A percentile compares a stretch with the other conserved stretches of the same genome.
Evolutionary conservation across 2,888 invertebrate genomes (phyloP).

Genomic region (Ptycholaimellus sp.): DNA sequence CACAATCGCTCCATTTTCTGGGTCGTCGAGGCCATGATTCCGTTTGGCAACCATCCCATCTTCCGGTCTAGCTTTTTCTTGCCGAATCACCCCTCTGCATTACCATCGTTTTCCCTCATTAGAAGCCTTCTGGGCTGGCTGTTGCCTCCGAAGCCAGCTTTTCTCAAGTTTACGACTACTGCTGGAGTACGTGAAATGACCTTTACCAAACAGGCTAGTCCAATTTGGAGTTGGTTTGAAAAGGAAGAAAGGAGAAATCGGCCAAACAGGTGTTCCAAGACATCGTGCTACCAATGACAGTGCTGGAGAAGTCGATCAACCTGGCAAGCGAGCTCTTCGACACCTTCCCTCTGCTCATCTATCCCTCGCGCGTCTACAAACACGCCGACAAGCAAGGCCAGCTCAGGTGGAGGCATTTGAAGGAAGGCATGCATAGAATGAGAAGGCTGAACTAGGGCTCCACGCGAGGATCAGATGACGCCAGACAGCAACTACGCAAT

Average conservation of each 20-base stretch:
- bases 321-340: constrained; percentile 39
- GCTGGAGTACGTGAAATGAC: constrained; percentile 43
- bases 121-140: constrained; percentile 42
- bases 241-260: background rate
- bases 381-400: constrained; percentile 31
- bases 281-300: constrained; percentile 42
- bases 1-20: constrained; percentile 44
- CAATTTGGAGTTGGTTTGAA: background rate
- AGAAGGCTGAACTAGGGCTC: constrained; percentile 22
- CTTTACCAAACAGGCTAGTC: constrained; percentile 38
- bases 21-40: constrained; percentile 47
- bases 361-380: constrained; percentile 43
- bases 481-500: constrained; percentile 41
- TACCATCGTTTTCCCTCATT: background rate
- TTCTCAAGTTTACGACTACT: constrained; percentile 47
- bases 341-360: constrained; percentile 43
- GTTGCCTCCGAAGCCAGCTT: constrained; percentile 45
- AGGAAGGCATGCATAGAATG: background rate
- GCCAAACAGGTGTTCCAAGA: constrained; percentile 39
- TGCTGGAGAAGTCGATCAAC: constrained; percentile 41
- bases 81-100: background rate
- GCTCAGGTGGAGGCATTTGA: constrained; percentile 9
- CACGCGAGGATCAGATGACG: constrained; percentile 37
- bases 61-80: constrained; percentile 27
- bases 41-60: constrained; percentile 42